Conservation (phyloP, 1,140 invertebrate genomes). For the Drosophila erecta region DNA sequence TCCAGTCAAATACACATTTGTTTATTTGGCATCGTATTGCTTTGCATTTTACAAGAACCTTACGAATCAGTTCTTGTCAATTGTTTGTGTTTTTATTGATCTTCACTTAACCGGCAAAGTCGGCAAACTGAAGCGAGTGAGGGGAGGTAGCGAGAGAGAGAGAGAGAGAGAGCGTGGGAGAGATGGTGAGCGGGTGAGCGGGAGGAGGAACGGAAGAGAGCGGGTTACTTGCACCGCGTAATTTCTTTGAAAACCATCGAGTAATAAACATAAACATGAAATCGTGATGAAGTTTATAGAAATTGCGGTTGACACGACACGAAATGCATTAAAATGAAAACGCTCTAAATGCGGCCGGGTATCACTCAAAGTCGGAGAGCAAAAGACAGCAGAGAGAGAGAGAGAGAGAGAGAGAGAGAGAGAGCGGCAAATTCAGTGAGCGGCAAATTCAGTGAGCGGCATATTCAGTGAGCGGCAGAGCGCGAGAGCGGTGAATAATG, state of each 20-base stretch:
- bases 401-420: no score
- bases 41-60: neutral
- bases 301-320: no score
- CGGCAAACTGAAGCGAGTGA: neutral
- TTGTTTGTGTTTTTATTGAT: neutral
- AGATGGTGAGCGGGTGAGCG: neutral
- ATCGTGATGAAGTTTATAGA: constrained; percentile 2
- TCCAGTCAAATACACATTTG: neutral
- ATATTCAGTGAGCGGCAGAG: no score
- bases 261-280: neutral
- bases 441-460: no score
- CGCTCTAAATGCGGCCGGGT: neutral
- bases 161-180: neutral
- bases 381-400: no score
- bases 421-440: no score
- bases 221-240: neutral
- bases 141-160: no score
- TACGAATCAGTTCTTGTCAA: no score
- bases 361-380: no score
- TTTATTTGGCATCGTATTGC: neutral
- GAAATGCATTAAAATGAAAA: no score
- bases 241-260: neutral
- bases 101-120: neutral
- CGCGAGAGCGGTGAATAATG: no score
- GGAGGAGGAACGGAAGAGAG: neutral